Percentiles rank a stretch among this genome's conserved stretches.
These are phyloP conservation scores for Characodon lateralis DNA, from an alignment of 2,797 vertebrate species.

Conservation along the genomic window DNA sequence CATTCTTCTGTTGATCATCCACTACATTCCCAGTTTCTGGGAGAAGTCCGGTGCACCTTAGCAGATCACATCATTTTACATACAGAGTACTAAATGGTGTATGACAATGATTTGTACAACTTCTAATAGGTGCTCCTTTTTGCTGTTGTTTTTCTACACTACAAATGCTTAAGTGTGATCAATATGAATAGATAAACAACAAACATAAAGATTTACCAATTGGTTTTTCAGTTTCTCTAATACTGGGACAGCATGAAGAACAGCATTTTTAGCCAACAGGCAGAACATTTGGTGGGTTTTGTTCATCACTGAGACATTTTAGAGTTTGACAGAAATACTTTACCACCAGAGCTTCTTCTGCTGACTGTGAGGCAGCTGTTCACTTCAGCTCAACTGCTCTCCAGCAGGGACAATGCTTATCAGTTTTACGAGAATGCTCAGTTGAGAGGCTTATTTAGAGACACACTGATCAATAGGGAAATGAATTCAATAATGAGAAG, in stretches of 20 bases:
- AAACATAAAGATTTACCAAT: background rate
- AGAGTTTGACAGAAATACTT: background rate
- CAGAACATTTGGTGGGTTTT: constrained; percentile 5
- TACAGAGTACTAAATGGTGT: background rate
- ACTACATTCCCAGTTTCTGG: background rate
- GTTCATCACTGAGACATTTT: background rate
- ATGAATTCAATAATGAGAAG: background rate
- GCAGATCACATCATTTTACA: background rate
- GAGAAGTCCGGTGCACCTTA: background rate
- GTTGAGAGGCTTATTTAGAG: background rate
- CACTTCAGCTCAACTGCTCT: background rate
- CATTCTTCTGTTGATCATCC: background rate
- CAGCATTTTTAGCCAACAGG: background rate
- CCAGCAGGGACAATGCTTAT: background rate
- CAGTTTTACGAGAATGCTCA: background rate
- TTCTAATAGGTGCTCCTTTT: background rate
- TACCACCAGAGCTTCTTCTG: background rate
- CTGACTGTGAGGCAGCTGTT: constrained; percentile 2
- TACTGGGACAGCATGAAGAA: background rate
- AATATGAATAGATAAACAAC: background rate
- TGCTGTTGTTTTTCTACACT: background rate
- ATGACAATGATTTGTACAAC: background rate
- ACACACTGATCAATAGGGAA: background rate
- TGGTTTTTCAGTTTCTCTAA: background rate
- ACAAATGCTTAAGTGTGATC: background rate